Conservation (phyloP, 2,797 vertebrate genomes). For the Sebastolobus alascanus region DNA sequence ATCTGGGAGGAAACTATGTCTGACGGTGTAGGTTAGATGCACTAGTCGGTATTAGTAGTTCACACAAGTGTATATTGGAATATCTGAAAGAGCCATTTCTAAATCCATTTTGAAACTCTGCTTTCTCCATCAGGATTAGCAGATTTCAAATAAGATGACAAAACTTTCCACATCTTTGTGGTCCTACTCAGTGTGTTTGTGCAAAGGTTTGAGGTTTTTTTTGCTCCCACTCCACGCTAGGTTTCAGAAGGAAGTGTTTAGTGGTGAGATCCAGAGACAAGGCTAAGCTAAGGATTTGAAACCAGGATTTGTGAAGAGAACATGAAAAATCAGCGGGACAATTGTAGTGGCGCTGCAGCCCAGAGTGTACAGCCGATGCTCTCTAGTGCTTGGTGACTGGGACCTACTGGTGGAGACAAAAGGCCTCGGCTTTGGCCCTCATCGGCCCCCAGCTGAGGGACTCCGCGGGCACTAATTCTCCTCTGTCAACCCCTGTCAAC, state of each 20-base stretch:
- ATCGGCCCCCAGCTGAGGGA: constrained; percentile 47
- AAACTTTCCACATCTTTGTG: constrained; percentile 25
- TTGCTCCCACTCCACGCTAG: constrained; percentile 56
- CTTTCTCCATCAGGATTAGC: constrained; percentile 16
- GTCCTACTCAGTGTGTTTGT: constrained; percentile 35
- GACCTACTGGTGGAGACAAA: constrained; percentile 82
- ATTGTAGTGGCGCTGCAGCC: not conserved
- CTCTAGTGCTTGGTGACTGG: constrained; percentile 42
- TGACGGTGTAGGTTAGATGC: constrained; percentile 34
- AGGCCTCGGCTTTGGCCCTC: constrained; percentile 71
- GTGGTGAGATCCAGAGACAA: constrained; percentile 75
- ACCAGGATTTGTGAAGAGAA: constrained; percentile 15
- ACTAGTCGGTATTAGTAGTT: constrained; percentile 19
- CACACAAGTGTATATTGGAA: not conserved
- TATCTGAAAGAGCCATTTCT: not conserved
- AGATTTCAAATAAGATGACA: constrained; percentile 30
- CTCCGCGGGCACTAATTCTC: constrained; percentile 67
- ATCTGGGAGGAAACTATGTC: constrained; percentile 48
- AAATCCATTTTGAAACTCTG: not conserved
- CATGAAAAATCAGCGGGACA: not conserved
- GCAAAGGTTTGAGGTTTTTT: constrained; percentile 42
- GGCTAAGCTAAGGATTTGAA: constrained; percentile 49
- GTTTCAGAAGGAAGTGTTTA: constrained; percentile 84
- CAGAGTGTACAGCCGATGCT: constrained; percentile 14
- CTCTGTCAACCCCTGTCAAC: constrained; percentile 90